Base-by-base conservation (phyloP, 2,888 invertebrate genomes). In the Mactromeris polynyma region DNA sequence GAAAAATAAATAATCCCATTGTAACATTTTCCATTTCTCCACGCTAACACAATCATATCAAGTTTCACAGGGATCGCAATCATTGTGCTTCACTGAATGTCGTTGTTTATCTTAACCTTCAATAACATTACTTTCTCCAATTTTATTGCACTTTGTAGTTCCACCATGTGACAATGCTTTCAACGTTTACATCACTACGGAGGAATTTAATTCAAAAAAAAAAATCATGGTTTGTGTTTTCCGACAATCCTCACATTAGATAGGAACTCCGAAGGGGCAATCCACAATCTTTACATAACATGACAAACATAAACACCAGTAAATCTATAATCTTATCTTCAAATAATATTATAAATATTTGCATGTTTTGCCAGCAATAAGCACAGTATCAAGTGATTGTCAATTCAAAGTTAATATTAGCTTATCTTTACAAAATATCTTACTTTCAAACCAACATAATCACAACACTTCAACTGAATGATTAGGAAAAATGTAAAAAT, bases 91-190 rank as follows among this genome's bases (percentile, higher is more conserved):
- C 36, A 33, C 33, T 33, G 73, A 73, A 19, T 36, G 31, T 17
- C 36, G 3, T 2, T 73, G 73, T 73, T 73, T 73, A 73, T 73
- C 36, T 73, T n/a, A 73, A 73, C 73, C 73, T 73, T 33, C 36
- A 73, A 73, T 73, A 73, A 73, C 11, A 73, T 33, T 73, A 73
- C 73, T 73, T 73, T 73, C 73, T 19, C 36, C 26, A 73, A 73
- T 73, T 73, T 36, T 36, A 73, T 73, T 36, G 19, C 36, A 73
- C 36, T 73, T 36, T 17, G 36, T 33, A 73, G 36, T 33, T 33
- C 33, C 36, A 73, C 19, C 1, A 17, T 17, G 19, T 33, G 73
- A 36, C 33, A 73, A 4, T 33, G 17, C 73, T 36, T 9, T 33
- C 33, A 33, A 73, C 33, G 36, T n/a, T 26, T 73, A 33, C 73